Conservation (phyloP, 2,797 vertebrate genomes). For the Xenopus petersii region DNA sequence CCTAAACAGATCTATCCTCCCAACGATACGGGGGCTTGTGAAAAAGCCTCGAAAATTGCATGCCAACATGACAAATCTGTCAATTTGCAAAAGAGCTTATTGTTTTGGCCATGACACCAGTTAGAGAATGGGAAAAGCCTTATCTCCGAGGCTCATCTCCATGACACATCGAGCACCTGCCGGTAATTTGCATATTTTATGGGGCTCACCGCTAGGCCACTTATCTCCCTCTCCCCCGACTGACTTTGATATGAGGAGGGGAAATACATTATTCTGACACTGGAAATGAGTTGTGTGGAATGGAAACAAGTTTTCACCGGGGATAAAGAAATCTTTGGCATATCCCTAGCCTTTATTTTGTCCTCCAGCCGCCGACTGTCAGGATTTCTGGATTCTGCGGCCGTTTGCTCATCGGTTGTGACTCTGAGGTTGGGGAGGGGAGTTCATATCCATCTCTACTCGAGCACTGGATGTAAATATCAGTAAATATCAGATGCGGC, state of each 20-base stretch:
- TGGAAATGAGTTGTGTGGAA: constrained; percentile 26
- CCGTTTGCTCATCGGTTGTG: not conserved
- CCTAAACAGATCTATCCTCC: constrained; percentile 52
- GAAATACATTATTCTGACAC: constrained; percentile 28
- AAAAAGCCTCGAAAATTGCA: constrained; percentile 62
- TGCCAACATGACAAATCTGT: constrained; percentile 66
- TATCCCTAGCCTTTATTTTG: constrained; percentile 26
- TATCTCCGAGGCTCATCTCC: constrained; percentile 42
- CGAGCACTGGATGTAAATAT: not conserved
- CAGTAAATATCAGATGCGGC: not conserved
- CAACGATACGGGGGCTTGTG: constrained; percentile 53
- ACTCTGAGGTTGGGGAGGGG: not conserved
- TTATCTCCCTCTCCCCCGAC: constrained; percentile 8
- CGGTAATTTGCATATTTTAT: constrained; percentile 45
- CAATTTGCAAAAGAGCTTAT: constrained; percentile 60
- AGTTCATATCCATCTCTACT: not conserved
- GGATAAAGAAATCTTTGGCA: not conserved
- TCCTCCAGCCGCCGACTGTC: not conserved
- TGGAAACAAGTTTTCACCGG: constrained; percentile 12
- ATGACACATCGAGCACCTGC: constrained; percentile 35
- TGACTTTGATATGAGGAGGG: constrained; percentile 18
- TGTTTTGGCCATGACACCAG: constrained; percentile 52
- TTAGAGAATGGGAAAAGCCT: constrained; percentile 51
- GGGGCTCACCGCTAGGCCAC: constrained; percentile 27
- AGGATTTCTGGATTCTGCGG: not conserved